Percentiles rank a stretch among this genome's conserved stretches.
phyloP scores from a whole-genome alignment of 2,888 invertebrate genomes.

The Brenthis hecate region DNA sequence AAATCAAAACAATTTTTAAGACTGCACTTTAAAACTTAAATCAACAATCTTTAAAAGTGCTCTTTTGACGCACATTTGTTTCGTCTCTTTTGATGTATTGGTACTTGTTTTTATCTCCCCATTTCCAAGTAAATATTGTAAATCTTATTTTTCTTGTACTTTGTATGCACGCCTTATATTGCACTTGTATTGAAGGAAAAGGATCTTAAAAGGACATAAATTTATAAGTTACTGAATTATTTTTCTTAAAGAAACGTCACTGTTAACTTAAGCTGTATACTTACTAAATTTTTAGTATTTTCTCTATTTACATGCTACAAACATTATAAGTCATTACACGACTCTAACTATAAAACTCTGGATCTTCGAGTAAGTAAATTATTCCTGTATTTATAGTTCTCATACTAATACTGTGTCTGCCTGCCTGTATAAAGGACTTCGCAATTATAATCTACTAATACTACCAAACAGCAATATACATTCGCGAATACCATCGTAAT shows the following conservation, averaged over 20 bases:
- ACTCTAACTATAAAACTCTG: background rate
- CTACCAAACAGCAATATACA: no score
- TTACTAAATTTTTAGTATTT: background rate
- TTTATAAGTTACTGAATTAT: background rate
- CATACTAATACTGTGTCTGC: no score
- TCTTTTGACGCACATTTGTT: conserved; percentile 28
- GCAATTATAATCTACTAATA: no score
- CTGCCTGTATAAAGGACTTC: no score
- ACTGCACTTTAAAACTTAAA: background rate
- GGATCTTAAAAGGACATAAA: background rate
- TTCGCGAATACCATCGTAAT: no score
- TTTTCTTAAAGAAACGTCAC: background rate
- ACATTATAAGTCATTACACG: background rate
- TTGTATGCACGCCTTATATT: conserved; percentile 15
- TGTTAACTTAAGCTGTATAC: background rate
- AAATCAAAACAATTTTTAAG: conserved; percentile 15
- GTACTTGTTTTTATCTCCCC: conserved; percentile 25
- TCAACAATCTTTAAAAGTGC: conserved; percentile 18
- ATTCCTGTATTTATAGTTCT: background rate
- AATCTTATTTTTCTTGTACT: conserved; percentile 24
- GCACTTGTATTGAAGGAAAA: background rate
- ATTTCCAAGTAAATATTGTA: conserved; percentile 25
- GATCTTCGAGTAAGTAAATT: background rate
- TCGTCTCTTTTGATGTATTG: conserved; percentile 22
- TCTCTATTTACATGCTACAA: background rate